A percentile compares a stretch with the other conserved stretches of the same genome.
phyloP scores from a whole-genome alignment of 2,797 vertebrate genomes.

The Falco peregrinus region DNA sequence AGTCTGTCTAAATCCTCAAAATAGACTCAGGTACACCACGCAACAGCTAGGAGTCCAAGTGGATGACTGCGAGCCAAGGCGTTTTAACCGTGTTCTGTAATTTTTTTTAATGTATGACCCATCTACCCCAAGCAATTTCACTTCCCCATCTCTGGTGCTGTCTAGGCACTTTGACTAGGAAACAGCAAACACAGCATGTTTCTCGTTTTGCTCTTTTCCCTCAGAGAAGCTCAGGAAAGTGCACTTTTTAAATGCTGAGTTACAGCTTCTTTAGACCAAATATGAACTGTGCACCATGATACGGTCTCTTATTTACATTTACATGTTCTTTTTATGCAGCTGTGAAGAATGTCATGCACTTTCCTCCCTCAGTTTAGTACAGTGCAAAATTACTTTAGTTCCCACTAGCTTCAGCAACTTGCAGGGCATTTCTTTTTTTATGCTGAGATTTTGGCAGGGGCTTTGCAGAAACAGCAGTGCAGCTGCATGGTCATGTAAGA shows the following conservation, averaged over 20 bases:
- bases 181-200: background rate
- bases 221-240: background rate
- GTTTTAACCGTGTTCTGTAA: background rate
- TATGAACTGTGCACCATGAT: background rate
- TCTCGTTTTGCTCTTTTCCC: background rate
- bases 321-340: background rate
- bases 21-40: background rate
- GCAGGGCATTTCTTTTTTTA: background rate
- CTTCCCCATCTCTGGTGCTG: conserved; percentile 13
- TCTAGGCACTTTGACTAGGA: background rate
- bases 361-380: background rate
- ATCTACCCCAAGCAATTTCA: conserved; percentile 8
- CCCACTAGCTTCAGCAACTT: background rate
- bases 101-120: background rate
- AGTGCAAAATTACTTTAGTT: background rate
- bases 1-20: background rate
- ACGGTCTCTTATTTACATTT: background rate
- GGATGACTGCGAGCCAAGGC: background rate
- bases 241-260: background rate
- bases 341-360: background rate
- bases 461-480: background rate
- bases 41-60: background rate
- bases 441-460: background rate
- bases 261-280: background rate
- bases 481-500: background rate